Base-by-base conservation (phyloP, 2,888 invertebrate species). In the Microctonus hyperodae region DNA sequence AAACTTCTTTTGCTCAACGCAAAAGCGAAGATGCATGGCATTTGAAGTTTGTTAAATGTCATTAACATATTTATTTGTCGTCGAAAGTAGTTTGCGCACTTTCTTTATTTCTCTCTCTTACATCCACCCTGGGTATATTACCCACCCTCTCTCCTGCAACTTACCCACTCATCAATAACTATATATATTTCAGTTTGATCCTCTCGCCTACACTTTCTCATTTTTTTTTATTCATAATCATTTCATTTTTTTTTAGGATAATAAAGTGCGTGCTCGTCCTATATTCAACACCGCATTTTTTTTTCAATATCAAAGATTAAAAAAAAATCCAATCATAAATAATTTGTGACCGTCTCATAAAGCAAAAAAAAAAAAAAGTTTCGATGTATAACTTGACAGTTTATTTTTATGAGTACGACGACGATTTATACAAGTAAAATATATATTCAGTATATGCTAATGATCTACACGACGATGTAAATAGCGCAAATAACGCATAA, bases 21-120 rank as follows among this genome's bases (percentile, higher is more conserved):
- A 56, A 62, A 67, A 50, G 40, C 31, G 74, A 78, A 78, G 79
- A 78, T 76, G 79, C 78, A 75, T 76, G 79, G 77, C 76, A 78
- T 78, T 80, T 79, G 72, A 81, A 80, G 77, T 82, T 81, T 77
- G 71, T 68, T 73, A 77, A 78, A 79, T 78, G 72, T 72, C 75
- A 79, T 81, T 81, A 79, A 70, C 81, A 81, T 81, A 79, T 81
- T 82, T 82, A 82, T 81, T 80, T 81, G 77, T 80, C 78, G 72
- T 70, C 76, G 75, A 75, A 76, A 78, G 76, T 73, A 77, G 74
- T 64, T 72, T 72, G 33, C 28, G 51, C 40, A 44, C 16, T 44
- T 44, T 44, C 44, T n/a, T n/a, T n/a, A n/a, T n/a, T n/a, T 44
- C 6, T 44, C 44, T 44, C 44, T 16, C 44, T 44, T 16, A 4